phyloP scores from a whole-genome alignment of 2,888 invertebrate species.

The Aphodius granarius region DNA sequence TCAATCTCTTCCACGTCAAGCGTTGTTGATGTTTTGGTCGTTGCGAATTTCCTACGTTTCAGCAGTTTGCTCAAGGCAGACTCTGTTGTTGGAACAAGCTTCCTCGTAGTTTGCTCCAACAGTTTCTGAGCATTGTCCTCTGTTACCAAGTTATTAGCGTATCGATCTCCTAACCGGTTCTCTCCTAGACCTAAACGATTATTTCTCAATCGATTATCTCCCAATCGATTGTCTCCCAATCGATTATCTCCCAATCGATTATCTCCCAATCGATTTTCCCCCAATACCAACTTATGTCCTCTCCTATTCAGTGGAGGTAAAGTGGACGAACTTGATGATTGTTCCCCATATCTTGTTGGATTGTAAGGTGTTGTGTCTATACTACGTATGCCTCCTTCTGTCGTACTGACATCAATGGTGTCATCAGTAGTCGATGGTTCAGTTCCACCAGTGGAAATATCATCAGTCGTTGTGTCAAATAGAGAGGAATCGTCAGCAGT shows the following conservation, averaged over 20 bases:
- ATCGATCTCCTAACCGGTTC: too few species aligned
- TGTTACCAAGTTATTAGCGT: background rate
- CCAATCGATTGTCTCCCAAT: too few species aligned
- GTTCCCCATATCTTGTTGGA: background rate
- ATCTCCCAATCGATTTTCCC: background rate
- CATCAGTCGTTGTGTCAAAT: background rate
- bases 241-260: too few species aligned
- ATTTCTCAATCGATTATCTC: too few species aligned
- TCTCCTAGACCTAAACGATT: too few species aligned
- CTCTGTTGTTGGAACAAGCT: conserved; percentile 14
- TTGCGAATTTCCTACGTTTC: conserved; percentile 12
- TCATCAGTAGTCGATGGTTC: background rate
- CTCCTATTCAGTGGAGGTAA: background rate
- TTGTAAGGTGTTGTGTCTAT: background rate
- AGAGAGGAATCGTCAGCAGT: conserved; percentile 5
- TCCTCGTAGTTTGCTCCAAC: background rate
- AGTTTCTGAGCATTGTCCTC: background rate
- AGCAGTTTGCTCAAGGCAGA: conserved; percentile 20
- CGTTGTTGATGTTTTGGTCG: background rate
- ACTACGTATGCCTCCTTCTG: background rate
- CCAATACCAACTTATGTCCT: background rate
- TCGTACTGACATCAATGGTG: background rate
- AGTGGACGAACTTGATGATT: background rate
- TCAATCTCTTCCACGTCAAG: background rate
- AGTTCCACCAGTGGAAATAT: background rate